These are phyloP conservation scores for Macropus fuliginosus DNA, from an alignment of 2,797 vertebrate genomes.

Conservation along the genomic window DNA sequence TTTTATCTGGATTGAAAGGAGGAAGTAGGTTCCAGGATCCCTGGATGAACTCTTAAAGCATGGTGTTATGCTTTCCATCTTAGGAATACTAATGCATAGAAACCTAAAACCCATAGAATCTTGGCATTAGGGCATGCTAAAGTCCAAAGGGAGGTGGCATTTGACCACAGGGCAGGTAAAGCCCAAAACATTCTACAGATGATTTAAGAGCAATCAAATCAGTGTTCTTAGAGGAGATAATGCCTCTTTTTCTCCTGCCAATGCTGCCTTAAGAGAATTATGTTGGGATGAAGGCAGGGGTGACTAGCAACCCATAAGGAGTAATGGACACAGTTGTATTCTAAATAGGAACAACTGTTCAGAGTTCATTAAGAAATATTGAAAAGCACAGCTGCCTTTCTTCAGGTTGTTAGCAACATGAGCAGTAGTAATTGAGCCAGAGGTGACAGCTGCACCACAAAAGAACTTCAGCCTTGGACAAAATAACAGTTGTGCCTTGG, in stretches of 20 bases:
- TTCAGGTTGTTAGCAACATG: background rate
- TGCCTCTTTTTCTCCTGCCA: background rate
- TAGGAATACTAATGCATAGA: background rate
- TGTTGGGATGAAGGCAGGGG: background rate
- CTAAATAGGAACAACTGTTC: background rate
- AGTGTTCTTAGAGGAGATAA: background rate
- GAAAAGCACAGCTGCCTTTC: background rate
- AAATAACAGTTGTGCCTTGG: conserved; percentile 5
- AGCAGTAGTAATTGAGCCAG: background rate
- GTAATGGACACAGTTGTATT: background rate
- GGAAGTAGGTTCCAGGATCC: background rate
- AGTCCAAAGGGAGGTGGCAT: background rate
- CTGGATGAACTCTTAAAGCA: background rate
- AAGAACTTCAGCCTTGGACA: background rate
- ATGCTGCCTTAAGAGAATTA: background rate
- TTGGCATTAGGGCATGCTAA: background rate
- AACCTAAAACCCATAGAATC: background rate
- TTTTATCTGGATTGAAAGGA: background rate
- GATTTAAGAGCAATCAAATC: background rate
- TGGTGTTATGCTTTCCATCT: background rate
- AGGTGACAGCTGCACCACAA: conserved; percentile 24
- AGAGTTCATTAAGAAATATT: conserved; percentile 17
- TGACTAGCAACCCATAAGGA: background rate
- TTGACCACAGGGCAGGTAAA: background rate
- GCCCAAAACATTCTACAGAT: background rate